A percentile compares a stretch with the other conserved stretches of the same genome.
Conservation (phyloP, 2,113 vertebrate genomes). For the Chelonoidis abingdonii region DNA sequence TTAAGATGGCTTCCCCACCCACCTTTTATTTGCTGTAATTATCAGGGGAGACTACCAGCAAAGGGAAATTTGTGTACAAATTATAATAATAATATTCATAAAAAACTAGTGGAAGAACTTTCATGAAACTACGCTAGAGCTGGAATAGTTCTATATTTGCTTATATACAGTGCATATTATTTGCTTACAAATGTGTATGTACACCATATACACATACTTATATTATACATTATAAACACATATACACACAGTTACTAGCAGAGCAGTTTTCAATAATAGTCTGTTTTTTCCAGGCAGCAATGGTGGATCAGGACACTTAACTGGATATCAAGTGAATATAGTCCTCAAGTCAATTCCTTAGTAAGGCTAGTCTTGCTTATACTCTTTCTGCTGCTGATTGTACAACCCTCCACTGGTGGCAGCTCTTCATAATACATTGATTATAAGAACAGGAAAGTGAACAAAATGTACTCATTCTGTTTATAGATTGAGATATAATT, state of each 20-base stretch:
- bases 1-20: not conserved
- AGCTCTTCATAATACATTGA: conserved; percentile 70
- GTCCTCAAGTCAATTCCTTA: conserved; percentile 42
- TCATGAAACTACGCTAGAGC: not conserved
- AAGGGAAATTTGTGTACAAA: not conserved
- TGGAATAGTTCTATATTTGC: not conserved
- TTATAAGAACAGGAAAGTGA: conserved; percentile 70
- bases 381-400: conserved; percentile 72
- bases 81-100: not conserved
- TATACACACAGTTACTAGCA: not conserved
- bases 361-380: conserved; percentile 61
- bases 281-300: conserved; percentile 30
- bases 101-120: not conserved
- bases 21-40: not conserved
- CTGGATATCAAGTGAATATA: conserved; percentile 29
- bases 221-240: not conserved
- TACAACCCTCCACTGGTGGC: conserved; percentile 69
- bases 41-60: not conserved
- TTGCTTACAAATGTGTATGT: fast-evolving
- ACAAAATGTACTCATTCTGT: conserved; percentile 75
- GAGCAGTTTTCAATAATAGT: not conserved
- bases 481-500: conserved; percentile 75
- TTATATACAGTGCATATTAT: fast-evolving
- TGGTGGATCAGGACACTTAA: conserved; percentile 42
- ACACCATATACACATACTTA: not conserved